phyloP scores from a whole-genome alignment of 2,888 invertebrate species.

The Sericinus montela region DNA sequence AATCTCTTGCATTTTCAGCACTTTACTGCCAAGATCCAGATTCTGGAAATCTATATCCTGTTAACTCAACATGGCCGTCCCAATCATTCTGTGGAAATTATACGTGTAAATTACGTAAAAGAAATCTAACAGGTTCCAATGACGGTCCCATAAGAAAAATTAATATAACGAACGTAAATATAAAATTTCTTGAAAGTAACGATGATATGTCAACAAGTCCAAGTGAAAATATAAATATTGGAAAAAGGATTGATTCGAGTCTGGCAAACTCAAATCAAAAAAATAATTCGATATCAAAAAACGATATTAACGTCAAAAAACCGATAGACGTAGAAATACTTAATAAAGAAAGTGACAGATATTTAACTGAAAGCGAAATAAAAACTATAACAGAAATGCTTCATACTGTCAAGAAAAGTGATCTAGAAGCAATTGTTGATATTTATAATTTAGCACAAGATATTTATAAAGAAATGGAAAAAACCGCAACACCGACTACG shows the following conservation, averaged over 20 bases:
- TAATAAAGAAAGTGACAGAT: slow-evolving; percentile 40
- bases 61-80: slow-evolving; percentile 63
- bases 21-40: slow-evolving; percentile 68
- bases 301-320: slow-evolving; percentile 5
- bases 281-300: slow-evolving; percentile 12
- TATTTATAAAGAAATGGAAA: slow-evolving; percentile 60
- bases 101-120: slow-evolving; percentile 55
- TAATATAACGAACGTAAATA: slow-evolving; percentile 34
- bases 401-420: slow-evolving; percentile 59
- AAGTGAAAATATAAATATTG: slow-evolving; percentile 25
- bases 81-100: slow-evolving; percentile 66
- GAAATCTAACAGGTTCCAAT: slow-evolving; percentile 32
- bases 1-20: slow-evolving; percentile 42
- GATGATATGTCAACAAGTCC: slow-evolving; percentile 25
- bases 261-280: slow-evolving; percentile 2
- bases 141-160: slow-evolving; percentile 34
- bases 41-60: slow-evolving; percentile 52
- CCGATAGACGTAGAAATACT: background rate
- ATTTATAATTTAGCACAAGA: slow-evolving; percentile 67
- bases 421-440: slow-evolving; percentile 63
- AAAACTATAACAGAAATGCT: slow-evolving; percentile 51
- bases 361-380: slow-evolving; percentile 57
- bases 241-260: slow-evolving; percentile 13
- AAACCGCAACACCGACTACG: slow-evolving; percentile 27
- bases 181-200: slow-evolving; percentile 14